Evolutionary conservation across 64 coral and sea anemone species (phyloP).

Genomic region (Actinia tenebrosa): DNA sequence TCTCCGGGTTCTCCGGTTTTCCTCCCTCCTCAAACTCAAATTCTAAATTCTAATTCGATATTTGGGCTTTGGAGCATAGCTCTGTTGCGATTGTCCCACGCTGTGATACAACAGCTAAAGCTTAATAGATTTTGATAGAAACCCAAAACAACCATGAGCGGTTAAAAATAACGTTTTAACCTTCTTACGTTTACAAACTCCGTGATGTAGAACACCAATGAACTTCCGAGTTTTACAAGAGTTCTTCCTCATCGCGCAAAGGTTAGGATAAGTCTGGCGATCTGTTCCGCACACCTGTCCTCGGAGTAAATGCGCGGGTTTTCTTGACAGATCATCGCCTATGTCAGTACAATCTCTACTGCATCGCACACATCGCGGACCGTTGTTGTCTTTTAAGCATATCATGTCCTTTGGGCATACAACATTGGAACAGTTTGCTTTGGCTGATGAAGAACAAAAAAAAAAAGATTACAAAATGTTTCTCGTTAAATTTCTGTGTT

Average conservation of each 20-base stretch:
- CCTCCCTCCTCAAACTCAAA: too few species aligned
- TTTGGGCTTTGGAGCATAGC: too few species aligned
- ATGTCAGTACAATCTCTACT: conserved; percentile 9
- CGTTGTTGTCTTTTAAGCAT: background rate
- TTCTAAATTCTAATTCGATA: too few species aligned
- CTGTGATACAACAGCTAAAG: too few species aligned
- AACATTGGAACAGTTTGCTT: conserved; percentile 13
- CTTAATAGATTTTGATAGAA: too few species aligned
- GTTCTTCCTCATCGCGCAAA: conserved; percentile 43
- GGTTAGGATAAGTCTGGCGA: conserved; percentile 13
- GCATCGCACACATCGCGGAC: conserved; percentile 27
- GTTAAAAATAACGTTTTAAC: too few species aligned
- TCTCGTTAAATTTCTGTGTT: too few species aligned
- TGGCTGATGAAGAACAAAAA: conserved; percentile 3
- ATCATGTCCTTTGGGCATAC: background rate
- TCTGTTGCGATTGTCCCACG: too few species aligned
- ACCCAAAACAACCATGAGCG: too few species aligned
- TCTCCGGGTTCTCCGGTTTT: too few species aligned
- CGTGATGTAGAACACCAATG: conserved; percentile 38
- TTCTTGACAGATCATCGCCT: background rate
- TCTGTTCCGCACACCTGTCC: conserved; percentile 34
- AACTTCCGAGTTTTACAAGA: conserved; percentile 28
- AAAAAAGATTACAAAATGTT: too few species aligned
- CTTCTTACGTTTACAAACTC: conserved; percentile 33
- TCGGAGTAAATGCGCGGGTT: background rate